These are phyloP conservation scores for Drosophila leontia DNA, from an alignment of 1,140 invertebrate genomes.

Conservation along the genomic window DNA sequence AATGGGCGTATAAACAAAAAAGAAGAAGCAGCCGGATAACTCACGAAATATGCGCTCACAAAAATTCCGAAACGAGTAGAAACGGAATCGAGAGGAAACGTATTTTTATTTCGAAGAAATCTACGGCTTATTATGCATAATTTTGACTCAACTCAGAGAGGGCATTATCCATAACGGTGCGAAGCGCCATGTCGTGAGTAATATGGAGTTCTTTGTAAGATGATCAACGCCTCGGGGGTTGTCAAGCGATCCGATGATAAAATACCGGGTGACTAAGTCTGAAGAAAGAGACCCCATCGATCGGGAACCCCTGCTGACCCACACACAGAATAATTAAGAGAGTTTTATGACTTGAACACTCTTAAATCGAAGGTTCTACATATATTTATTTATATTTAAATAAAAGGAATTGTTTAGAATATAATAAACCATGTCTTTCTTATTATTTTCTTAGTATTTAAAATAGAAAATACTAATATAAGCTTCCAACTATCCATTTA, in stretches of 20 bases:
- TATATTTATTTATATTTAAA: no score
- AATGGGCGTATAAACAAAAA: slow-evolving; percentile 76
- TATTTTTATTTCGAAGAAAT: slow-evolving; percentile 31
- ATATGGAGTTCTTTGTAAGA: slow-evolving; percentile 25
- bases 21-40: slow-evolving; percentile 2
- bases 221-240: slow-evolving; percentile 23
- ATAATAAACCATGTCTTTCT: no score
- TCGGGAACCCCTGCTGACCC: background rate
- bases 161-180: slow-evolving; percentile 22
- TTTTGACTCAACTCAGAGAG: slow-evolving; percentile 28
- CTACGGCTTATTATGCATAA: slow-evolving; percentile 55
- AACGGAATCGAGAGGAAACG: slow-evolving; percentile 1
- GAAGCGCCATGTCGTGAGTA: slow-evolving; percentile 33
- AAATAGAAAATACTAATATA: no score
- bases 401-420: no score
- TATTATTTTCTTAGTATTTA: no score
- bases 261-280: slow-evolving; percentile 25
- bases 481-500: no score
- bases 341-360: background rate
- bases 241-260: slow-evolving; percentile 24
- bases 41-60: slow-evolving; percentile 8
- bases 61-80: slow-evolving; percentile 23
- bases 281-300: background rate
- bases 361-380: background rate
- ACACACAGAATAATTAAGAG: background rate